A percentile compares a stretch with the other conserved stretches of the same genome.
Conservation (phyloP, 2,888 invertebrate species). For the Platycheirus albimanus region DNA sequence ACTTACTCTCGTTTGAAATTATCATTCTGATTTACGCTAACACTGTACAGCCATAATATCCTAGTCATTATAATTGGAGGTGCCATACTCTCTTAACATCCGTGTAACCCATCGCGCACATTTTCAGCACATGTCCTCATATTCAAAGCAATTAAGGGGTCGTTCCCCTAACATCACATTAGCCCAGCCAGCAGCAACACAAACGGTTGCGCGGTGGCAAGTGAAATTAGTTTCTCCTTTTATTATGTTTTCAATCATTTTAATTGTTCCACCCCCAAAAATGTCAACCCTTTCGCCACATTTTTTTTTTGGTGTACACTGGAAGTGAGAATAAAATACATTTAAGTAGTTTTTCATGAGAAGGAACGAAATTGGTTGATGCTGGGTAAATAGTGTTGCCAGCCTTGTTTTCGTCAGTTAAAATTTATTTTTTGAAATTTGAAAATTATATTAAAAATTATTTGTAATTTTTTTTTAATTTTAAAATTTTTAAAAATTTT, state of each 20-base stretch:
- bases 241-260: conserved; percentile 73
- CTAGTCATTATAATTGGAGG: conserved; percentile 21
- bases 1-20: not conserved
- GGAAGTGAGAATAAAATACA: conserved; percentile 15
- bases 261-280: conserved; percentile 41
- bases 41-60: not conserved
- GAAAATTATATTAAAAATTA: no score
- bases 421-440: no score
- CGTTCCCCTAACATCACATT: conserved; percentile 17
- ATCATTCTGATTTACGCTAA: not conserved
- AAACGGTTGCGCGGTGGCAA: conserved; percentile 4
- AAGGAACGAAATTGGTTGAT: not conserved
- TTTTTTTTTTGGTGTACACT: not conserved
- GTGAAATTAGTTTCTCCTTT: conserved; percentile 68
- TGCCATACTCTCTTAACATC: not conserved
- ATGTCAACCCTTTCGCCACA: not conserved
- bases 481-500: no score
- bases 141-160: conserved; percentile 45
- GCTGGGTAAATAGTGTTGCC: not conserved
- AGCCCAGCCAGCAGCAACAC: not conserved
- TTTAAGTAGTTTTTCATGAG: conserved; percentile 39
- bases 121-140: conserved; percentile 1
- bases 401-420: not conserved
- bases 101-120: not conserved
- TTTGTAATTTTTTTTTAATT: no score